phyloP scores from a whole-genome alignment of 1,140 invertebrate genomes.

The Leptinotarsa undecemlineata region DNA sequence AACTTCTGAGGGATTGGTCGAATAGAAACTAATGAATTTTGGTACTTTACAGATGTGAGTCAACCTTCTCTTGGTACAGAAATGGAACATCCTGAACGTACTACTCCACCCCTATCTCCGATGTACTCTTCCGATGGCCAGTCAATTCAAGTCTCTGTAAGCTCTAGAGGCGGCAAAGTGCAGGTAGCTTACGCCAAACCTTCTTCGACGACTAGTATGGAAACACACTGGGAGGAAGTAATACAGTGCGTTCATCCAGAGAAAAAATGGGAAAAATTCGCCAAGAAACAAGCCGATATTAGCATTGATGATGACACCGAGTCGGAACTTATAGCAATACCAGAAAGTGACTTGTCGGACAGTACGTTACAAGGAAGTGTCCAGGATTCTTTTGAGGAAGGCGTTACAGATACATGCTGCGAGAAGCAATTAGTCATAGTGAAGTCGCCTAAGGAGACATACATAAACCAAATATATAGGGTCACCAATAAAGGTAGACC shows the following conservation, averaged over 20 bases:
- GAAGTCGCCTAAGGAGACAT: slow-evolving; percentile 43
- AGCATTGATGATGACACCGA: slow-evolving; percentile 84
- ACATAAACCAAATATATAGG: slow-evolving; percentile 37
- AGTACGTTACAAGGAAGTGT: slow-evolving; percentile 76
- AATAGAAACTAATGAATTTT: no score
- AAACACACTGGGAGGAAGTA: slow-evolving; percentile 72
- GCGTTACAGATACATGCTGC: slow-evolving; percentile 42
- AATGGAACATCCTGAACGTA: slow-evolving; percentile 60
- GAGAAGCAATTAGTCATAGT: slow-evolving; percentile 36
- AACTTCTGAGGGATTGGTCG: no score
- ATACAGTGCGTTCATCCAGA: slow-evolving; percentile 51
- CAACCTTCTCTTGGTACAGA: slow-evolving; percentile 73
- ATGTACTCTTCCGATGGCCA: slow-evolving; percentile 59
- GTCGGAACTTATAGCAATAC: slow-evolving; percentile 83
- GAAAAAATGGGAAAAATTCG: slow-evolving; percentile 46
- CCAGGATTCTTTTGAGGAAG: slow-evolving; percentile 61
- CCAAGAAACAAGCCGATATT: slow-evolving; percentile 54
- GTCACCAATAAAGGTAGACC: slow-evolving; percentile 52
- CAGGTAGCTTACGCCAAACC: slow-evolving; percentile 55
- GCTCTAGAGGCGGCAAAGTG: slow-evolving; percentile 57
- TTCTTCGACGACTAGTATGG: slow-evolving; percentile 63
- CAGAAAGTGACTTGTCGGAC: slow-evolving; percentile 84
- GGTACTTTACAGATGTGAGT: slow-evolving; percentile 65
- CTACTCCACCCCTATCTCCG: slow-evolving; percentile 60
- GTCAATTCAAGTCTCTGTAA: slow-evolving; percentile 55